Conservation (phyloP, 2,797 vertebrate genomes). For the Acanthis flammea region DNA sequence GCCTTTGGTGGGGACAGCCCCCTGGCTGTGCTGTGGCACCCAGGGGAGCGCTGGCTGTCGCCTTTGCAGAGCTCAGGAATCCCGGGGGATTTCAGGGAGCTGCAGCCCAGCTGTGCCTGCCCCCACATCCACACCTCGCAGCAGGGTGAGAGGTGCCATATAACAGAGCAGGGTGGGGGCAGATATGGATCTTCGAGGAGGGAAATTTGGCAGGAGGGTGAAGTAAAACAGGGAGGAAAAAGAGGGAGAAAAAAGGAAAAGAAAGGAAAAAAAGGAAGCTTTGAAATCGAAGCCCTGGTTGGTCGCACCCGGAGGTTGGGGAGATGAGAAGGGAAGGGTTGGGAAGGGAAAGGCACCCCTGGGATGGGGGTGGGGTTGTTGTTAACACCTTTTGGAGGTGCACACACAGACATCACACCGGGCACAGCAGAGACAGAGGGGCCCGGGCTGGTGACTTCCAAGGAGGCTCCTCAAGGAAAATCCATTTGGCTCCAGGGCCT, state of each 20-base stretch:
- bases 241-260: accelerated
- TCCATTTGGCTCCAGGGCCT: not conserved
- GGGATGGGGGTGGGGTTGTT: not conserved
- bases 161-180: not conserved
- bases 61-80: not conserved
- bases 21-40: conserved; percentile 32
- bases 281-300: not conserved
- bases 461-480: not conserved
- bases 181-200: conserved; percentile 53
- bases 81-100: not conserved
- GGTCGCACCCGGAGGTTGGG: accelerated
- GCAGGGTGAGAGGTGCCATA: not conserved
- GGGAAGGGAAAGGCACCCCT: not conserved
- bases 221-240: not conserved
- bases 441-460: not conserved
- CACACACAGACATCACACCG: not conserved
- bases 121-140: not conserved
- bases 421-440: not conserved
- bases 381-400: not conserved
- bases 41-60: not conserved
- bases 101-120: not conserved
- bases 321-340: not conserved
- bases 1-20: conserved; percentile 28
- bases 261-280: not conserved
- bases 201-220: not conserved